Evolutionary conservation across 2,797 vertebrate genomes (phyloP), one percentile per base, ranked within the genome.

Genomic region (Propithecus perrieri): DNA sequence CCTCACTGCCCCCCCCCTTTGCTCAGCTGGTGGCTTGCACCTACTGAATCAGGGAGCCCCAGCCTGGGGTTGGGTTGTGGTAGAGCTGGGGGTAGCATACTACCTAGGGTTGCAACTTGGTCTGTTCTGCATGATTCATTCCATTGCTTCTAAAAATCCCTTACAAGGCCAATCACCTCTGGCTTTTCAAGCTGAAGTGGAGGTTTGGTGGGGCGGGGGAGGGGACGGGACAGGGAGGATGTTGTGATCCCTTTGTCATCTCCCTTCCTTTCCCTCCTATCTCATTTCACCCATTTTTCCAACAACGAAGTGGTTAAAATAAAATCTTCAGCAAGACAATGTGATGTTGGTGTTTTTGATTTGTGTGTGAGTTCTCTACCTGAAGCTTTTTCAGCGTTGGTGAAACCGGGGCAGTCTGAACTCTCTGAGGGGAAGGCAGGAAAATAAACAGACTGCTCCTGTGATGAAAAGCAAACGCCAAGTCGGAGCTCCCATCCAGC

Each of bases 1-100:
- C 24, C 67, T 85, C 7, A 0, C 1, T 3, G 43, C 6, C 0
- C 7, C 76, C n/a, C 13, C 48, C 9, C 11, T 0, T 28, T 15
- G 33, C 35, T 26, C 65, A 20, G 50, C 48, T 12, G 12, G 35
- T n/a, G 61, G 6, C 59, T 84, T 38, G 86, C 3, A 50, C 38
- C 83, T 91, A n/a, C 46, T 2, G 53, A 12, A 12, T 14, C 14
- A 2, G 14, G 10, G 43, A 35, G 63, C 28, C 7, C 5, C 4
- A 10, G 17, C 38, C 28, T 13, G 24, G 14, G 74, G 22, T 7
- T 5, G 5, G n/a, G n/a, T 35, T 28, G 48, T 24, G 18, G 41
- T 15, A 14, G 26, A 46, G 14, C 85, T 8, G 1, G 35, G 46
- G 53, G 46, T 26, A 50, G 10, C 28, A 13, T 26, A 2, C 43